These are phyloP conservation scores for Agriopis marginaria DNA, from an alignment of 2,888 invertebrate genomes.

Conservation along the genomic window DNA sequence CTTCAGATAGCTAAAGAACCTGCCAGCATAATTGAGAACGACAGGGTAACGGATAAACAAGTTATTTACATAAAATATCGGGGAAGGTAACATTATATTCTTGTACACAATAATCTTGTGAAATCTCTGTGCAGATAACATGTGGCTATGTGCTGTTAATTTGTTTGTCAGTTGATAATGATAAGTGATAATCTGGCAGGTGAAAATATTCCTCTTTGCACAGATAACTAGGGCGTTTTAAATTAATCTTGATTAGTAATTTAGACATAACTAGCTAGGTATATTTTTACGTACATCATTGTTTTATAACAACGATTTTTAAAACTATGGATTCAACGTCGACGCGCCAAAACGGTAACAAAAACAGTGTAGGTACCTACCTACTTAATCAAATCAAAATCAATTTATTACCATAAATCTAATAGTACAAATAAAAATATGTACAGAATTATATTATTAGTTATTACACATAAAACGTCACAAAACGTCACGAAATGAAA, in stretches of 20 bases:
- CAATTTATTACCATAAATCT: too few relatives aligned
- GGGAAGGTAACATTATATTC: background rate
- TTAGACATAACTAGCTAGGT: background rate
- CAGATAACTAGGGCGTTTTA: conserved; percentile 44
- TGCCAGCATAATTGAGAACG: background rate
- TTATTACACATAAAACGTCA: background rate
- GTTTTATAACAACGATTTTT: too few relatives aligned
- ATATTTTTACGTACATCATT: too few relatives aligned
- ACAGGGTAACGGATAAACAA: conserved; percentile 1
- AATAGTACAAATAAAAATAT: background rate
- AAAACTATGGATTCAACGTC: too few relatives aligned
- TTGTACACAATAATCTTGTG: conserved; percentile 35
- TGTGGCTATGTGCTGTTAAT: conserved; percentile 60
- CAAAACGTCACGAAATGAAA: too few relatives aligned
- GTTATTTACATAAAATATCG: conserved; percentile 20
- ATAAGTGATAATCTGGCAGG: conserved; percentile 73
- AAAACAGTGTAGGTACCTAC: too few relatives aligned
- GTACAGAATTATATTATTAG: background rate
- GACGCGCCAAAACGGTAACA: too few relatives aligned
- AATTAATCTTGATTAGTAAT: conserved; percentile 11
- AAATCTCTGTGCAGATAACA: conserved; percentile 55
- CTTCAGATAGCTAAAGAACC: background rate
- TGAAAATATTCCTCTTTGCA: conserved; percentile 72
- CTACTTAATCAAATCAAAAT: too few relatives aligned
- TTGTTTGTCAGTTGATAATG: conserved; percentile 79